Evolutionary conservation across 2,797 vertebrate genomes (phyloP).

Genomic region (Liparis tanakae): DNA sequence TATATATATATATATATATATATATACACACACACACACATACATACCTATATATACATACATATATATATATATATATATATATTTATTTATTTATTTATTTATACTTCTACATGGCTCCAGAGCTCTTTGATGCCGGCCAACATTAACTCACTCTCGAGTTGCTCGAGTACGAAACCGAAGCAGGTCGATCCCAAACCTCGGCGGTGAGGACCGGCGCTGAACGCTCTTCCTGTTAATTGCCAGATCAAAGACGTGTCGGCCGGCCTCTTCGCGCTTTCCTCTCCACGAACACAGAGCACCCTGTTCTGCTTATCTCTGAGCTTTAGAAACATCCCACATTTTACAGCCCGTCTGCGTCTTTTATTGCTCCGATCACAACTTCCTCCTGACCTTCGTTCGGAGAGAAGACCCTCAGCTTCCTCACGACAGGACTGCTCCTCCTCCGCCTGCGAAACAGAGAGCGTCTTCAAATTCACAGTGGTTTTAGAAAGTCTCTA

Average conservation of each 20-base stretch:
- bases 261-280: neutral
- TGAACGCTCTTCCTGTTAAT: neutral
- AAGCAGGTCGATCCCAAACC: neutral
- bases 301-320: neutral
- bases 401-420: accelerated
- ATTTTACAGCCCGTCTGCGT: neutral
- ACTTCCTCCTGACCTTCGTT: conserved; percentile 52
- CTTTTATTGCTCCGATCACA: neutral
- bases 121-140: neutral
- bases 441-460: conserved; percentile 44
- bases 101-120: neutral
- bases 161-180: neutral
- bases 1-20: too few relatives aligned
- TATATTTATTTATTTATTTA: too few relatives aligned
- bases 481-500: neutral
- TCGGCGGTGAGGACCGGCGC: neutral
- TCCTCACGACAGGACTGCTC: conserved; percentile 21
- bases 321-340: neutral
- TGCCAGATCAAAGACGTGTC: neutral
- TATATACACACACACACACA: too few relatives aligned
- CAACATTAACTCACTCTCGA: neutral
- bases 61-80: too few relatives aligned
- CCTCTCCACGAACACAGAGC: neutral
- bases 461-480: conserved; percentile 10
- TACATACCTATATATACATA: too few relatives aligned